Conservation (phyloP, 2,797 vertebrate genomes). For the Nyctalus aviator region DNA sequence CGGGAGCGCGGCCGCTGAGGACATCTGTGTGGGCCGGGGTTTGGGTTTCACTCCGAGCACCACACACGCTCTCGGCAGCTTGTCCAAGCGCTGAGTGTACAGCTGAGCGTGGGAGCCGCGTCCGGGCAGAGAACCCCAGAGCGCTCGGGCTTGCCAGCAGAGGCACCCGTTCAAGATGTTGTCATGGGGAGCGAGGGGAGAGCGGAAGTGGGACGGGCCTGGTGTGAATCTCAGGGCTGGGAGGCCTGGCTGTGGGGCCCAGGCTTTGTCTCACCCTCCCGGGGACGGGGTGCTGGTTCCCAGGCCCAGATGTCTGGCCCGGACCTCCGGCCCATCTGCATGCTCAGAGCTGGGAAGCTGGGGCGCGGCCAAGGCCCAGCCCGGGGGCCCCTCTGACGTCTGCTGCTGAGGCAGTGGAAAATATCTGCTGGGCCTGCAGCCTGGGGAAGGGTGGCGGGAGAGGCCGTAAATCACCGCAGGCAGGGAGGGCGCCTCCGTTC, state of each 20-base stretch:
- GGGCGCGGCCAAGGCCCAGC: background rate
- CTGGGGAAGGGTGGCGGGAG: constrained; percentile 26
- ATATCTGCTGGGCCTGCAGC: constrained; percentile 54
- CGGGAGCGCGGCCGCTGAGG: background rate
- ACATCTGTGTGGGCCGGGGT: constrained; percentile 70
- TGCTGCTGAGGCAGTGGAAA: constrained; percentile 56
- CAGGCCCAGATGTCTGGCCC: constrained; percentile 40
- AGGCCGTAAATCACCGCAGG: constrained; percentile 64
- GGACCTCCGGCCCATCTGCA: background rate
- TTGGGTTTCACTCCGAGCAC: constrained; percentile 44
- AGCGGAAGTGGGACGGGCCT: constrained; percentile 77
- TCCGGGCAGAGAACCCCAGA: constrained; percentile 71
- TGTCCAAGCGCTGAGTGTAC: constrained; percentile 63
- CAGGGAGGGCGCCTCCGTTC: background rate
- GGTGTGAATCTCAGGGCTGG: constrained; percentile 61
- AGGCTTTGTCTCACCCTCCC: constrained; percentile 25
- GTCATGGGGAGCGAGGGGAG: constrained; percentile 70
- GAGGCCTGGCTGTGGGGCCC: constrained; percentile 64
- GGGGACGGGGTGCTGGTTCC: constrained; percentile 28
- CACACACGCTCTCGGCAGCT: constrained; percentile 63
- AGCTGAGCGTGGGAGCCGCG: constrained; percentile 77
- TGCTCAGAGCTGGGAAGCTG: background rate
- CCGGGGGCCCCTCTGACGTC: background rate
- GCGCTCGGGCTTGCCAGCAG: constrained; percentile 63
- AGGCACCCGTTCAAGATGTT: constrained; percentile 75